Base-by-base conservation (phyloP, 1,140 invertebrate genomes). In the Rhagoletis pomonella region DNA sequence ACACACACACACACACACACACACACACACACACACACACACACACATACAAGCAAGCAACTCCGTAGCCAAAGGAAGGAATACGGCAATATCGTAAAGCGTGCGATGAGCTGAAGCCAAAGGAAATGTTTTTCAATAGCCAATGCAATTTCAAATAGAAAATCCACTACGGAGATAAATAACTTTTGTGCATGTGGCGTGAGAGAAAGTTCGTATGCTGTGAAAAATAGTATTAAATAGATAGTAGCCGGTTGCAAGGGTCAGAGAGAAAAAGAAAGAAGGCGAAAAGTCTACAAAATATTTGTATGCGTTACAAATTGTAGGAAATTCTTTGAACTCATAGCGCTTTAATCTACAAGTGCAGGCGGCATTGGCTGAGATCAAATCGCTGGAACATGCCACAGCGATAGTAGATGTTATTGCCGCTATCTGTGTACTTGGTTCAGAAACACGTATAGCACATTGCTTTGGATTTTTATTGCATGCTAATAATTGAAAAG, bases 121-220 rank as follows among this genome's bases (percentile, higher is more conserved):
- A 81, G 47, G 47, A 81, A 81, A 81, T 81, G 14, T 81, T 55
- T 47, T 81, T 81, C 73, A 81, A 81, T 58, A 81, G 73, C 47
- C 73, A 81, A 81, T 50, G 73, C 73, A n/a, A 81, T 55, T 81
- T 81, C 9, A 81, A 81, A 42, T 42, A 81, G 47, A 81, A 81
- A 81, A 81, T 81, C 47, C 73, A 81, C 6, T 55, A 81, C 73
- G 19, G 47, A 81, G 17, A 81, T 81, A 81, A 81, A 81, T 81
- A 81, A 73, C 67, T 47, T 73, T 73, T 73, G 29, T 73, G 47
- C n/a, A 4, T 77, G 44, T 77, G 1, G 29, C 47, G n/a, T 47
- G 17, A 50, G 47, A 47, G 73, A 58, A 81, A 58, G 73, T 55
- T 81, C 47, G 6, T 81, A 81, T 19, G 47, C 29, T 55, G n/a